A percentile compares a stretch with the other conserved stretches of the same genome.
Evolutionary conservation across 2,113 vertebrate genomes (phyloP).

Genomic region (Isichthys henryi): DNA sequence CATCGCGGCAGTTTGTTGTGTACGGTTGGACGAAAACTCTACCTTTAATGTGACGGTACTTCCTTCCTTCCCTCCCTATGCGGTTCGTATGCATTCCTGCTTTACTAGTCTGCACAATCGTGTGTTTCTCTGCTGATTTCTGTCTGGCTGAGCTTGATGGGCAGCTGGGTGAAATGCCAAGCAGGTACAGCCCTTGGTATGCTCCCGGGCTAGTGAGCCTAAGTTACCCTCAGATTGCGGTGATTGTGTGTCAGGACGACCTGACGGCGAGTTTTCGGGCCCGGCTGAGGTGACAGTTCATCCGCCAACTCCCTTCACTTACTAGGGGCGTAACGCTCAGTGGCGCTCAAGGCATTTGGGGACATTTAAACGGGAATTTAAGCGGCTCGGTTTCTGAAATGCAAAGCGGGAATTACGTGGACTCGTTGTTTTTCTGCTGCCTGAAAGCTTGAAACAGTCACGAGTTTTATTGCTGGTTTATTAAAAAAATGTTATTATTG

Average conservation of each 20-base stretch:
- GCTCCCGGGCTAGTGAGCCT: not conserved
- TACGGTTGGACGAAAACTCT: slow-evolving; percentile 12
- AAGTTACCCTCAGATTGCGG: not conserved
- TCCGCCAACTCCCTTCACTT: not conserved
- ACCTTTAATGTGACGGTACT: slow-evolving; percentile 32
- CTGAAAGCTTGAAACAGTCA: not conserved
- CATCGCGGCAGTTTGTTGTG: slow-evolving; percentile 45
- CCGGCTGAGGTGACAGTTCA: not conserved
- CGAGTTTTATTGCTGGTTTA: not conserved
- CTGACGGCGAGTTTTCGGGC: not conserved
- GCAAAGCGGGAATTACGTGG: not conserved
- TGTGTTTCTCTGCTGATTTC: not conserved
- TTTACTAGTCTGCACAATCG: not conserved
- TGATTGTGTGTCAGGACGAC: not conserved
- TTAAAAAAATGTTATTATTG: not conserved
- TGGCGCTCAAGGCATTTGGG: not conserved
- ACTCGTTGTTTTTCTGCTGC: not conserved
- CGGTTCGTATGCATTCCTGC: slow-evolving; percentile 42
- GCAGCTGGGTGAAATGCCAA: not conserved
- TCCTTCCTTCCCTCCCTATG: slow-evolving; percentile 20
- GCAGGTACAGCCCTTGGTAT: not conserved
- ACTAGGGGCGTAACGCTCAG: not conserved
- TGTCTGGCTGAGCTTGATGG: not conserved
- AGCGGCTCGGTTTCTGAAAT: not conserved
- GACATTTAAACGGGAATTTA: not conserved